Evolutionary conservation across 2,888 invertebrate genomes (phyloP).

Genomic region (Globia sparganii): DNA sequence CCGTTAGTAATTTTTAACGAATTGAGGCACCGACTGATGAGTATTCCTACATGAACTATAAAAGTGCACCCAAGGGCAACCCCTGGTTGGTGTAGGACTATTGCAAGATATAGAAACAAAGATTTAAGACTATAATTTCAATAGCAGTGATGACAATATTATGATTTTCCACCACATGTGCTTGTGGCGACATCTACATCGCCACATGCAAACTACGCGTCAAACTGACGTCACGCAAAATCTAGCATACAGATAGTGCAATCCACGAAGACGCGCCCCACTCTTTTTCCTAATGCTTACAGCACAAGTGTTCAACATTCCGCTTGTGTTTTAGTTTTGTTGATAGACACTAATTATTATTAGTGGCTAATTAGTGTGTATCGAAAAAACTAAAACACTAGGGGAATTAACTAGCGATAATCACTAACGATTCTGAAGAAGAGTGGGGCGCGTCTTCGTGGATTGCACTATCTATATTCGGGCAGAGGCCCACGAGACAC

Average conservation of each 20-base stretch:
- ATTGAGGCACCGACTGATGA: neutral
- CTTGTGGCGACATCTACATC: neutral
- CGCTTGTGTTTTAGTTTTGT: no score
- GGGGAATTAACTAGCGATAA: no score
- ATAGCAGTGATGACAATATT: neutral
- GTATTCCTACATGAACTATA: neutral
- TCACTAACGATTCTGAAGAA: no score
- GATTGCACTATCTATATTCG: no score
- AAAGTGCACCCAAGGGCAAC: neutral
- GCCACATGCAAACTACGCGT: neutral
- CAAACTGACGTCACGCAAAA: neutral
- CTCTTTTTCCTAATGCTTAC: no score
- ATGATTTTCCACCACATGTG: neutral
- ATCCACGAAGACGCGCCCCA: no score
- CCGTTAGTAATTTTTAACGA: neutral
- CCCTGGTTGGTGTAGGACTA: neutral
- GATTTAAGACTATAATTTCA: neutral
- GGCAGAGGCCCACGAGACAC: neutral
- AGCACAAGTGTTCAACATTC: no score
- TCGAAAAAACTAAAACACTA: no score
- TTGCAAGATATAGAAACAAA: neutral
- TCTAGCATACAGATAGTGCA: no score
- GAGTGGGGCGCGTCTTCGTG: no score
- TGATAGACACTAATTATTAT: no score
- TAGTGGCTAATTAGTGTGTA: no score